Evolutionary conservation across 2,888 invertebrate genomes (phyloP), one percentile per base, ranked within the genome.

Genomic region (Therioaphis trifolii): DNA sequence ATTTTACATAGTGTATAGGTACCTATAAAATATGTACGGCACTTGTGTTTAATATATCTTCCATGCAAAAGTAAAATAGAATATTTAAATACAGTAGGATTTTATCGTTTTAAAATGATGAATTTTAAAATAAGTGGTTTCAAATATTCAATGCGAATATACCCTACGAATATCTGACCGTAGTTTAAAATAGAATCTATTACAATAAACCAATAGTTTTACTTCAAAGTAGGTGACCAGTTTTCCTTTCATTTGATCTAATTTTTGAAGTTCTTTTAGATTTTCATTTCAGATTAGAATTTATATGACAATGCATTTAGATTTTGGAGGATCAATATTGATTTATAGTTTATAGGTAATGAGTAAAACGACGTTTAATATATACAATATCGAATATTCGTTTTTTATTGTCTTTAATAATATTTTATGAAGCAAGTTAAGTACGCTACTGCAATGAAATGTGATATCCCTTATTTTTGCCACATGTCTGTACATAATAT

Each of bases 181-280:
- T 69, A 43, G 71, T 79, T 71, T 55, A 43, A 52, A 35, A 35
- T 52, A 52, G 78, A 68, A 71, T 72, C 80, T 72, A 21, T 58
- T 15, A 35, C 3, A 35, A 35, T 35, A 35, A 5, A 35, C 7
- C 35, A 35, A 35, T 35, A 35, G 35, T 35, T 35, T 35, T 35
- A 35, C 7, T 7, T 35, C 35, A 35, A 35, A 71, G 72, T 71
- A 35, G 71, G 46, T 46, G 80, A 80, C 80, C 80, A 71, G 80
- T 80, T 80, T 79, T 69, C 52, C 79, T 79, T 79, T 80, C 71
- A 15, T 80, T 29, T 71, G 71, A 80, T 71, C 69, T 43, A 71
- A 79, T 69, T 69, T 66, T 52, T n/a, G 18, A 27, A 55, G 35
- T 61, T 63, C 46, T 35, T 55, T 72, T 27, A 71, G 29, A 72